Base-by-base conservation (phyloP, 64 coral and sea anemone species). In the Montipora efflorescens region DNA sequence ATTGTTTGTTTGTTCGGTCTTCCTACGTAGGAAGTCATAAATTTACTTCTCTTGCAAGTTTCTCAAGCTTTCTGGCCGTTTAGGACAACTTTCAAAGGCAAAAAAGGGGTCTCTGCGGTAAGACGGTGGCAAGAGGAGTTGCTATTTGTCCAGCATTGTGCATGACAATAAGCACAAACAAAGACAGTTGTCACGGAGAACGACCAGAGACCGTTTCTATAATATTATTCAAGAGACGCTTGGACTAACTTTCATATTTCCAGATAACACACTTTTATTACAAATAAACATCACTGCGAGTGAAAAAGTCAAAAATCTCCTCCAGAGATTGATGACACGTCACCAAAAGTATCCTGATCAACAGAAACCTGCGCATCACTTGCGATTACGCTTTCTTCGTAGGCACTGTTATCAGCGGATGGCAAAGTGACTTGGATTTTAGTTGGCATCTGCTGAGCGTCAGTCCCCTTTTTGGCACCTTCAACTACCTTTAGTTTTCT, bases 321-420 rank as follows among this genome's bases (percentile, higher is more conserved):
- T 51, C 95, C 95, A 16, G 95, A 97, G 75, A 97, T 97, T 5
- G 95, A 97, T 5, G 95, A 97, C 12, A 94, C 83, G 48, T 97
- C 84, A 76, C 95, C 92, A 47, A 79, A 75, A 6, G 95, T 94
- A 21, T 97, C 95, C 75, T 94, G 92, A 8, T 94, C 89, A 62
- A 82, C 19, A 47, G 90, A 93, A 55, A 80, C 52, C 21, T 55
- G 81, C 19, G 21, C 76, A 3, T 97, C 95, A 73, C 92, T 89
- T 3, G 21, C 52, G 18, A 92, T 5, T 44, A 88, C 88, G 20
- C 92, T 91, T 4, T 87, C 81, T 16, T 94, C 93, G 16, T 84
- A 48, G 22, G 66, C 82, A 78, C 61, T 76, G 43, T 52, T 59
- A 36, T 94, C 93, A 78, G 91, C 81, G 9, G 90, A 81, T 8